A percentile compares a stretch with the other conserved stretches of the same genome.
Conservation (phyloP, 2,113 vertebrate species). For the Lasiurus cinereus region DNA sequence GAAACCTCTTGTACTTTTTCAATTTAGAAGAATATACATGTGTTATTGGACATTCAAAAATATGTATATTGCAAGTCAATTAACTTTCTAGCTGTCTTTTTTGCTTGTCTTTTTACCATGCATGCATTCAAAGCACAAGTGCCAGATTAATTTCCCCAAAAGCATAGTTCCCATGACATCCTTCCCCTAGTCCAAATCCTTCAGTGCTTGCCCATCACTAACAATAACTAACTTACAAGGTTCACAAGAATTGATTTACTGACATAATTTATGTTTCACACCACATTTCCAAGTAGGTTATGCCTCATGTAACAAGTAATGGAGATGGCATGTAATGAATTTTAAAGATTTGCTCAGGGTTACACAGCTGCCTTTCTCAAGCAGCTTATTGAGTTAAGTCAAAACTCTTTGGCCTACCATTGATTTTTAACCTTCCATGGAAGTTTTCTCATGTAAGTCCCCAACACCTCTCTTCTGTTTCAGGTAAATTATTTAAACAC, state of each 20-base stretch:
- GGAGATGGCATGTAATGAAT: not conserved
- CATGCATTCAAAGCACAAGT: not conserved
- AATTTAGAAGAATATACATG: not conserved
- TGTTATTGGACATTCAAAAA: not conserved
- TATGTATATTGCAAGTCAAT: not conserved
- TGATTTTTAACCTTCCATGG: not conserved
- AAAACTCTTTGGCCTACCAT: not conserved
- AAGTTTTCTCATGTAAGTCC: not conserved
- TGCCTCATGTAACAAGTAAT: not conserved
- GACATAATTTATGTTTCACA: not conserved
- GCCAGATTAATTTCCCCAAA: not conserved
- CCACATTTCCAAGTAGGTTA: conserved; percentile 20
- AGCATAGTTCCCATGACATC: not conserved
- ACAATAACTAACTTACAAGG: not conserved
- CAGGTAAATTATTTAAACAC: not conserved
- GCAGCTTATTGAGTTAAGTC: not conserved
- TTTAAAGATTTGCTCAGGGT: not conserved
- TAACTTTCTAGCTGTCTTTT: not conserved
- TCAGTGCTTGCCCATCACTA: not conserved
- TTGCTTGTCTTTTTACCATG: not conserved
- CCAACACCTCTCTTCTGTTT: not conserved
- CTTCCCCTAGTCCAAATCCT: not conserved
- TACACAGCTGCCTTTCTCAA: not conserved
- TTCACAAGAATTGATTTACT: conserved; percentile 1
- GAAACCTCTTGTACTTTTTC: not conserved